Base-by-base conservation (phyloP, 1,140 invertebrate species). In the Rhopalosiphum maidis region DNA sequence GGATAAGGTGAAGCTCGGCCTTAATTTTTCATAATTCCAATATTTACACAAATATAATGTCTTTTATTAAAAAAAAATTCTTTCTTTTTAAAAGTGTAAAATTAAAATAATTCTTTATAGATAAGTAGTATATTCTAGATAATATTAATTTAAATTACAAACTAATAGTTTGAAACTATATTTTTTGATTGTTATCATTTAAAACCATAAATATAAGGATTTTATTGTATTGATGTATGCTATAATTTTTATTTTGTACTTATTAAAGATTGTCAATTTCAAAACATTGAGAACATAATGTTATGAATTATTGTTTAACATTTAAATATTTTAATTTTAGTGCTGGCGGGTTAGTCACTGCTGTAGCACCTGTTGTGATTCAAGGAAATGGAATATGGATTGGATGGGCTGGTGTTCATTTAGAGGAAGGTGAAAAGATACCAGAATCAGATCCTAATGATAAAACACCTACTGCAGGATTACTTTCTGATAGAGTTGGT, bases 281-380 rank as follows among this genome's bases (percentile, higher is more conserved):
- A 25, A 41, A 9, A 41, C 5, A 85, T 41, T 41, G 6, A 41
- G 23, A 85, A 41, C 15, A 85, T 41, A 41, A 41, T 85, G 9
- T 85, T 85, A 22, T 22, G 37, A 83, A 85, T 41, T 43, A 25
- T 41, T 37, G 11, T 9, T 18, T 25, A 3, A 85, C 23, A 85
- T 85, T 87, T 46, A 0, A 48, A n/a, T 46, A 11, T n/a, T 48
- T 51, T 37, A 6, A n/a, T 35, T 54, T 89, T 94, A 98, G 97
- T 95, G 98, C 98, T 94, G 98, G 98, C 92, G 98, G 98, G 88
- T 95, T 98, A 90, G 98, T 98, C 22, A 99, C 98, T 11, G 98
- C 98, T 7, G 98, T 99, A 21, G 98, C 97, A 85, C 98, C 98
- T 0, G 97, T 98, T 23, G 98, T 98, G 1, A 97, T 98, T 94